These are phyloP conservation scores for Orthonevra nobilis DNA, from an alignment of 2,888 invertebrate genomes.

Conservation along the genomic window DNA sequence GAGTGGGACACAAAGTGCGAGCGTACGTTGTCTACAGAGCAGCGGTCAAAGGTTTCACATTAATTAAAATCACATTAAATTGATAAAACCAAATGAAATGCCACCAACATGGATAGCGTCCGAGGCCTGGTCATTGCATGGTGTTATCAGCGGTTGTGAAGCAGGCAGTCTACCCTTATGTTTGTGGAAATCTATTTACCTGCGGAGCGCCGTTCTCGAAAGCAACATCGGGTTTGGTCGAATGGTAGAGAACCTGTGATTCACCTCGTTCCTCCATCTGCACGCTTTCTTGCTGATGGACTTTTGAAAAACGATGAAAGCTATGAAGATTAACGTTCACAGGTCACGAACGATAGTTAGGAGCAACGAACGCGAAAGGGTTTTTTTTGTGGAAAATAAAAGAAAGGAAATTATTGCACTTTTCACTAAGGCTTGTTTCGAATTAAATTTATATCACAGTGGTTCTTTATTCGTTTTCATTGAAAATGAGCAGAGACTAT, in stretches of 20 bases:
- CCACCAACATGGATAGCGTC: no score
- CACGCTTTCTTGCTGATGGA: no score
- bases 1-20: not conserved
- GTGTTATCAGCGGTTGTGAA: conserved; percentile 24
- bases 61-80: conserved; percentile 37
- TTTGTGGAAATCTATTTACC: not conserved
- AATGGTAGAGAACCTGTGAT: conserved; percentile 46
- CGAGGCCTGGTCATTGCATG: conserved; percentile 4
- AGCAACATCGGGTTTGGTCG: conserved; percentile 34
- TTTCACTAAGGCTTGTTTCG: not conserved
- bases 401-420: not conserved
- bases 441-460: not conserved
- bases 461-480: no score
- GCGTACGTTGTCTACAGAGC: no score
- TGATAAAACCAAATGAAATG: conserved; percentile 26
- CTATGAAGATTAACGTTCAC: no score
- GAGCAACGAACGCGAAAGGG: not conserved
- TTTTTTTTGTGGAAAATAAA: not conserved
- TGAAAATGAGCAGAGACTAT: not conserved
- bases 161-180: conserved; percentile 34
- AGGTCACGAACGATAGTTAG: no score
- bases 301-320: no score
- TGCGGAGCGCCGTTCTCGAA: not conserved
- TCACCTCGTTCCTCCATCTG: conserved; percentile 53
- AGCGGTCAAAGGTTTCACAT: conserved; percentile 43